Conservation (phyloP, 2,888 invertebrate species). For the Chaetogeoica ovagalla region DNA sequence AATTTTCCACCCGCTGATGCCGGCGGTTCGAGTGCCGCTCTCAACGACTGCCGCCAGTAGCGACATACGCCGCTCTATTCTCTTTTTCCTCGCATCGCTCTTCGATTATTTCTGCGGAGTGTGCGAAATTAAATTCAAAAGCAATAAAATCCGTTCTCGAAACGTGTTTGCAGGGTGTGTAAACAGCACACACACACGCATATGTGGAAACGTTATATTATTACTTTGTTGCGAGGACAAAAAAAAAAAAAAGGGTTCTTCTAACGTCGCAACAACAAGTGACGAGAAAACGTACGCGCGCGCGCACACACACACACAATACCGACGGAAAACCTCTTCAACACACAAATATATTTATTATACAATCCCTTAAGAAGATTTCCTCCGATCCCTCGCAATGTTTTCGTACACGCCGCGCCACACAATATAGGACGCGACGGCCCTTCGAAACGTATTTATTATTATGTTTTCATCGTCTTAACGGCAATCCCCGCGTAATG, state of each 20-base stretch:
- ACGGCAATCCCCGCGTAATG: background rate
- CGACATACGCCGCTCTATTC: background rate
- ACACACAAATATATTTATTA: background rate
- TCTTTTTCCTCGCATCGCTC: background rate
- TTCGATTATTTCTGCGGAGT: background rate
- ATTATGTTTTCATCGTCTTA: background rate
- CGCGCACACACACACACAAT: background rate
- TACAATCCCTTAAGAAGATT: constrained; percentile 44
- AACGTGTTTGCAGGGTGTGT: background rate
- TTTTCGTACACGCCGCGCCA: background rate
- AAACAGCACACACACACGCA: background rate
- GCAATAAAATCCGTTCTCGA: constrained; percentile 42
- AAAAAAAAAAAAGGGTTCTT: constrained; percentile 5
- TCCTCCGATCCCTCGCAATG: background rate
- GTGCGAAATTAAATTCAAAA: constrained; percentile 47
- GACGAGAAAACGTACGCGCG: constrained; percentile 14
- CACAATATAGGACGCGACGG: too few relatives aligned
- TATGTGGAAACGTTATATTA: background rate
- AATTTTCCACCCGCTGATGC: constrained; percentile 21
- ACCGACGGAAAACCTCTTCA: constrained; percentile 13
- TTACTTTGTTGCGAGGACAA: constrained; percentile 8
- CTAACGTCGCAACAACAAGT: constrained; percentile 20
- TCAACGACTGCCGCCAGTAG: background rate
- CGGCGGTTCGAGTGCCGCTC: constrained; percentile 31
- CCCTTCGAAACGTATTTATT: background rate